Base-by-base conservation (phyloP, 2,888 invertebrate genomes). In the Rugalucina vietnamica region DNA sequence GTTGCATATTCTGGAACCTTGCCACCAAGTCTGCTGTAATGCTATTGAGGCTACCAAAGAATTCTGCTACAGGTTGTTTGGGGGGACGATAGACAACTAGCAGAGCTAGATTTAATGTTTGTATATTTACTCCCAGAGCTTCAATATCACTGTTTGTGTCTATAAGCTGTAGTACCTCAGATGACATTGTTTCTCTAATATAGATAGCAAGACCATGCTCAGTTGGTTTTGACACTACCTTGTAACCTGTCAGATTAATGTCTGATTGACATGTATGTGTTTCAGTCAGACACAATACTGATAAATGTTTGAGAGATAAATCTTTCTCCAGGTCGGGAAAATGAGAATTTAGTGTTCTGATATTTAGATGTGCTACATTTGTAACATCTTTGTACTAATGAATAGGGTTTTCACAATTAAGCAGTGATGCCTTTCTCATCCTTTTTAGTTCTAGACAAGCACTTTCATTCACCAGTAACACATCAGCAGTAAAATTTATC, bases 401-500 rank as follows among this genome's bases (percentile, higher is more conserved):
- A 29, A 60, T 60, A 18, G 60, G 60, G 29, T 60, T 60, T 3
- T 24, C 60, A 60, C 60, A 60, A 27, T 60, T 60, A 5, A 60
- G 18, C 60, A 60, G 18, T 27, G 60, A 27, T 29, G 27, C 60
- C 5, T 60, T 27, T 27, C 18, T 60, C 60, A 60, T 60, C 60
- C 60, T 60, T 60, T 60, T 8, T 27, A 27, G 3, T 29, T 60
- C 60, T 60, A 10, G 2, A 60, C 60, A 60, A 60, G 60, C 60
- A 60, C 29, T 27, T 60, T 27, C 29, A 60, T 27, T 24, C 27
- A 60, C 60, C 29, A 10, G 27, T 24, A 60, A 29, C 4, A 60
- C 60, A 60, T 60, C 60, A 60, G 60, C 27, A 60, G 4, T 60
- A 77, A 86, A 81, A 70, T 57, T 74, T 27, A 34, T 32, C 27